Evolutionary conservation across 2,888 invertebrate genomes (phyloP).

Genomic region (Hemicrepidius hirtus): DNA sequence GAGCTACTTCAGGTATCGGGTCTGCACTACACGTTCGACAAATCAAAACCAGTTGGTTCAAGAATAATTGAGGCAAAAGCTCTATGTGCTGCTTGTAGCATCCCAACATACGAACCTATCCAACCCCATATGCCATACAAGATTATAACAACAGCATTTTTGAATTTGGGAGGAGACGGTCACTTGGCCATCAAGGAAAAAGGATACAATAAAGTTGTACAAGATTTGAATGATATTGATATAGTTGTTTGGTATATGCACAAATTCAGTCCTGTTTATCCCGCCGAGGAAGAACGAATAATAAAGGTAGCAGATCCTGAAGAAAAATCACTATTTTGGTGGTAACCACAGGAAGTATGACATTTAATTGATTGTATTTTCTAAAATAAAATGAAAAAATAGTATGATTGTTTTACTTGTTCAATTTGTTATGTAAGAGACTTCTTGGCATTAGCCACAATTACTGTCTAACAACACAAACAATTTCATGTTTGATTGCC

Average conservation of each 20-base stretch:
- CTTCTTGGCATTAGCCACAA: no score
- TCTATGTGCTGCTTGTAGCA: conserved; percentile 81
- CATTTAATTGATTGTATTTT: no score
- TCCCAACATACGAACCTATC: conserved; percentile 77
- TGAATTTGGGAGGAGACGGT: conserved; percentile 86
- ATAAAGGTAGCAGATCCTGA: no score
- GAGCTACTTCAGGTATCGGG: conserved; percentile 92
- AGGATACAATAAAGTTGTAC: conserved; percentile 65
- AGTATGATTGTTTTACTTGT: no score
- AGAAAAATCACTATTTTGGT: no score
- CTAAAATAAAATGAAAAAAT: no score
- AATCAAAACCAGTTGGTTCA: conserved; percentile 75
- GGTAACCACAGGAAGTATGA: no score
- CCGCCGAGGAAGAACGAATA: conserved; percentile 75
- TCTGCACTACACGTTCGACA: conserved; percentile 81
- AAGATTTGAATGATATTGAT: conserved; percentile 74
- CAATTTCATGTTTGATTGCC: no score
- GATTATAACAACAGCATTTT: conserved; percentile 79
- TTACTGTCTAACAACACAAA: no score
- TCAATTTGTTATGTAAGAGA: no score
- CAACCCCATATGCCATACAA: conserved; percentile 76
- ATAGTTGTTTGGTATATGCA: conserved; percentile 76
- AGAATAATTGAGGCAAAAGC: conserved; percentile 80
- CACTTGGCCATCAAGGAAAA: conserved; percentile 72
- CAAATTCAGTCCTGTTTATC: conserved; percentile 77